phyloP scores from a whole-genome alignment of 2,888 invertebrate species.

The Allolobophora icterica region DNA sequence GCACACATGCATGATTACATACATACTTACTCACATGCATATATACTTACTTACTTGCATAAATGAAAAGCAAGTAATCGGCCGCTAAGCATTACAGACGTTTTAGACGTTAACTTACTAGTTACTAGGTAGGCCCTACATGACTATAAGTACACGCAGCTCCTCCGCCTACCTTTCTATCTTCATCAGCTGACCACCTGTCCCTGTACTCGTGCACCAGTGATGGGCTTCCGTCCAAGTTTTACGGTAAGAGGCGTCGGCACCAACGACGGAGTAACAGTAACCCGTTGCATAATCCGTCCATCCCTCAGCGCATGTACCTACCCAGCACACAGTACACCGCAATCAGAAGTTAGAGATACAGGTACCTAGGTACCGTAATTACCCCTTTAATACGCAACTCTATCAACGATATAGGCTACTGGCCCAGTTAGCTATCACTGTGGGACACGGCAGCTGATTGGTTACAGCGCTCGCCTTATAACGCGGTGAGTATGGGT shows the following conservation, averaged over 20 bases:
- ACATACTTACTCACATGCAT: neutral
- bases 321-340: neutral
- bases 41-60: neutral
- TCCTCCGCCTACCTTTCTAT: constrained; percentile 25
- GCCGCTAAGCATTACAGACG: too few species aligned
- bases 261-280: constrained; percentile 36
- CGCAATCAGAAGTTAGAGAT: neutral
- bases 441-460: too few species aligned
- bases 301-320: constrained; percentile 34
- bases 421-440: too few species aligned
- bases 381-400: too few species aligned
- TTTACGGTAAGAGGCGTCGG: neutral
- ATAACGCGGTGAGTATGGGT: too few species aligned
- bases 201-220: neutral
- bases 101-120: too few species aligned
- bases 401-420: too few species aligned
- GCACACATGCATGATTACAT: neutral
- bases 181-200: constrained; percentile 29
- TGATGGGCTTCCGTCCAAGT: constrained; percentile 33
- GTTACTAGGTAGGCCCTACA: too few species aligned
- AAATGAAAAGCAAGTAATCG: too few species aligned
- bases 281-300: constrained; percentile 29
- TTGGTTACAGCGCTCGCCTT: too few species aligned
- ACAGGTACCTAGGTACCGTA: too few species aligned
- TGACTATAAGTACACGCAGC: too few species aligned